Conservation (phyloP, 2,113 vertebrate species). For the Lepisosteus osseus region DNA sequence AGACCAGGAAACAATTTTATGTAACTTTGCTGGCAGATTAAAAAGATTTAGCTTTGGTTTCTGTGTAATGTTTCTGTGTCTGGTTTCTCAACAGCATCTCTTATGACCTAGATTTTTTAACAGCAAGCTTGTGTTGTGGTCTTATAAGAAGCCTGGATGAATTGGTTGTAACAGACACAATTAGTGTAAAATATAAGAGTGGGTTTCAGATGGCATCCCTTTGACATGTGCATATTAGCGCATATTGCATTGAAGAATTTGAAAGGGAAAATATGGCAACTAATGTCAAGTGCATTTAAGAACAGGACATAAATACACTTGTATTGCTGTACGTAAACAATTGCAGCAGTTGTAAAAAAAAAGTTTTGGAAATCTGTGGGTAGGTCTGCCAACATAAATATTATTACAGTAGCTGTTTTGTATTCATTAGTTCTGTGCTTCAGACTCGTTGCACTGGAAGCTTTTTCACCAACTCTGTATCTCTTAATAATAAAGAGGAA, state of each 20-base stretch:
- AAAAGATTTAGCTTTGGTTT: background rate
- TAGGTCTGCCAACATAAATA: conserved; percentile 60
- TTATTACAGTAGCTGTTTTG: conserved; percentile 59
- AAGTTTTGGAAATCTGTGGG: conserved; percentile 48
- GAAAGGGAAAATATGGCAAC: background rate
- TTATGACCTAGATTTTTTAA: conserved; percentile 27
- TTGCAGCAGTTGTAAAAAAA: conserved; percentile 63
- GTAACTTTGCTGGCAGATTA: background rate
- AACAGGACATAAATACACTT: conserved; percentile 49
- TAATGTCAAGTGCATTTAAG: background rate
- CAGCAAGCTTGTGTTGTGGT: conserved; percentile 25
- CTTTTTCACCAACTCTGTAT: conserved; percentile 6
- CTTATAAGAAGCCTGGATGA: conserved; percentile 21
- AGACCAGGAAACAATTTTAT: conserved; percentile 15
- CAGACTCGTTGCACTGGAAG: conserved; percentile 15
- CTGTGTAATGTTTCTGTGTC: conserved; percentile 3
- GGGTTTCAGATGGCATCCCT: conserved; percentile 27
- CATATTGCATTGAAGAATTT: background rate
- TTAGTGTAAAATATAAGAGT: conserved; percentile 18
- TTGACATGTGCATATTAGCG: conserved; percentile 14
- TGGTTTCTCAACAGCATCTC: conserved; percentile 20
- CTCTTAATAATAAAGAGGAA: conserved; percentile 25
- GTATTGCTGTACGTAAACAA: conserved; percentile 57
- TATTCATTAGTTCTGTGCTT: conserved; percentile 39
- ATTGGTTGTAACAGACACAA: conserved; percentile 26